phyloP scores from a whole-genome alignment of 1,140 invertebrate genomes.

The Aphaenogaster ashmeadi region DNA sequence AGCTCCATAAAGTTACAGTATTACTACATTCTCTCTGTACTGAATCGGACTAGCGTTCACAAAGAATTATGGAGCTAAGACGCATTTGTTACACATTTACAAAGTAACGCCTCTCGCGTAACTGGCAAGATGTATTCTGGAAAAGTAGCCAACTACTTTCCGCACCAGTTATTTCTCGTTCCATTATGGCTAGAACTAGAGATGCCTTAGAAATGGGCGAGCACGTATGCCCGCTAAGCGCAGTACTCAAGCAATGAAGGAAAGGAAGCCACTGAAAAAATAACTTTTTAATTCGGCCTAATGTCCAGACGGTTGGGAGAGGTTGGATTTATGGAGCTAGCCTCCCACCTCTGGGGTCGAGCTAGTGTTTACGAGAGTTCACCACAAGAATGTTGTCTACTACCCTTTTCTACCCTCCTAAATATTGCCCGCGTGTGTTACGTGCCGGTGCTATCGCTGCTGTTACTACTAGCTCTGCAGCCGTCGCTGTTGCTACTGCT shows the following conservation, averaged over 20 bases:
- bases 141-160: constrained; percentile 46
- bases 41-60: not conserved
- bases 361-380: constrained; percentile 81
- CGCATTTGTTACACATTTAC: constrained; percentile 52
- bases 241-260: constrained; percentile 41
- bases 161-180: constrained; percentile 46
- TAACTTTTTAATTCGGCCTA: constrained; percentile 83
- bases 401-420: constrained; percentile 65
- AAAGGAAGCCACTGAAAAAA: constrained; percentile 72
- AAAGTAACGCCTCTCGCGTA: constrained; percentile 47
- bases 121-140: constrained; percentile 45
- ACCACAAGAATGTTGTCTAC: constrained; percentile 84
- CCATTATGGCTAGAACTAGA: constrained; percentile 42
- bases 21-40: not conserved
- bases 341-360: constrained; percentile 66
- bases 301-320: constrained; percentile 70
- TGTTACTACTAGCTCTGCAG: constrained; percentile 60
- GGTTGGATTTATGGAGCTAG: constrained; percentile 79
- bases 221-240: constrained; percentile 57
- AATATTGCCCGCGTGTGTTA: constrained; percentile 71
- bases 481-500: constrained; percentile 19
- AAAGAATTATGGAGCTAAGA: constrained; percentile 38
- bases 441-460: constrained; percentile 68
- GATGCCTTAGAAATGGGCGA: constrained; percentile 50
- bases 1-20: not conserved